These are phyloP conservation scores for Paralvinella palmiformis DNA, from an alignment of 1,140 invertebrate species.

Conservation along the genomic window DNA sequence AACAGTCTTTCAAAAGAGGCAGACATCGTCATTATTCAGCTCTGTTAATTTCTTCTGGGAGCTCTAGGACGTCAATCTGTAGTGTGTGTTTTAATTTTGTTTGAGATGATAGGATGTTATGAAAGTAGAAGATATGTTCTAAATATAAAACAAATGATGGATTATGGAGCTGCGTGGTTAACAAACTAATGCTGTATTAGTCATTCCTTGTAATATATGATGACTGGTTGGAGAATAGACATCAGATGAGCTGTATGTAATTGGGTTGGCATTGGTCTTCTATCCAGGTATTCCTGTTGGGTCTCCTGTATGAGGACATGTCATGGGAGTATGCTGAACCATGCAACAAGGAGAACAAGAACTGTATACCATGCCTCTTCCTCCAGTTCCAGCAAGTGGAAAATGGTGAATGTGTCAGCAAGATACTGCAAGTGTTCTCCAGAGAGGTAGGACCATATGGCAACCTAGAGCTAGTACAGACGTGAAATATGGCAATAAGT, in stretches of 20 bases:
- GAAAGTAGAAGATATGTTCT: too few species aligned
- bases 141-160: not conserved
- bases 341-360: conserved; percentile 70
- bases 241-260: too few species aligned
- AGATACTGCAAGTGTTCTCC: conserved; percentile 81
- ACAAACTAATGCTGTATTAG: not conserved
- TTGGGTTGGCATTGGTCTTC: too few species aligned
- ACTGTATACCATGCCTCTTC: conserved; percentile 83
- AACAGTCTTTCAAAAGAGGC: too few species aligned
- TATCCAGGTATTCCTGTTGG: conserved; percentile 61
- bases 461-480: not conserved
- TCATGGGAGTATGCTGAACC: conserved; percentile 82
- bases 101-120: too few species aligned
- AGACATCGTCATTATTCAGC: too few species aligned
- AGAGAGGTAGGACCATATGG: conserved; percentile 59
- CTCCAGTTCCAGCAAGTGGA: conserved; percentile 61
- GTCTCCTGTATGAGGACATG: conserved; percentile 76
- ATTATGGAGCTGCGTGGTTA: not conserved
- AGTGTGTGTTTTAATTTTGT: too few species aligned
- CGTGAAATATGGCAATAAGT: not conserved
- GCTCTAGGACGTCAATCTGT: too few species aligned
- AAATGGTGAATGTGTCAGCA: conserved; percentile 75
- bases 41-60: too few species aligned
- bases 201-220: not conserved
- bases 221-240: too few species aligned